These are phyloP conservation scores for Chaetophractus vellerosus DNA, from an alignment of 2,797 vertebrate species.

Conservation along the genomic window DNA sequence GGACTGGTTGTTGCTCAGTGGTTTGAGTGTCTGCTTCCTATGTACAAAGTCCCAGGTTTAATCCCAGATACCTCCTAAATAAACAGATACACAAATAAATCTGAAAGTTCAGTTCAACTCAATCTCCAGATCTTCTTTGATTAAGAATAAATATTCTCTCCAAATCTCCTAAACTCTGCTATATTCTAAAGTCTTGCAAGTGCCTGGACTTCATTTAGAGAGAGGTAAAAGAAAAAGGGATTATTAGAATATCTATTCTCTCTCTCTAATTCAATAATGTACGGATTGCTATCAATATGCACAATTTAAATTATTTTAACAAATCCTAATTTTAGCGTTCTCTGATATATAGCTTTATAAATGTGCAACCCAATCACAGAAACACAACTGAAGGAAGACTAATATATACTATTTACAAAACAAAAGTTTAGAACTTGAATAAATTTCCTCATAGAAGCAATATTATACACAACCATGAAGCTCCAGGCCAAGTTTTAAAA, in stretches of 20 bases:
- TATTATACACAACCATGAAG: not conserved
- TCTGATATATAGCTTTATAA: not conserved
- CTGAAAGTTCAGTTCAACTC: not conserved
- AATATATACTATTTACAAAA: slow-evolving; percentile 16
- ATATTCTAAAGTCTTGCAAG: not conserved
- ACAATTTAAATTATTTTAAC: slow-evolving; percentile 46
- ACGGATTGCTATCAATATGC: not conserved
- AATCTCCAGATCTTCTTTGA: not conserved
- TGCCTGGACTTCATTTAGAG: not conserved
- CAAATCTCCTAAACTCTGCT: not conserved
- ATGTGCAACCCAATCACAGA: not conserved
- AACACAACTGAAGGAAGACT: not conserved
- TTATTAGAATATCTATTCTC: not conserved
- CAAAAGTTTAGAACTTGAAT: slow-evolving; percentile 21
- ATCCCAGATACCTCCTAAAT: no score
- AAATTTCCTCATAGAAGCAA: not conserved
- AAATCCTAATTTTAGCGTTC: slow-evolving; percentile 41
- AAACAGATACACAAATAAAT: not conserved
- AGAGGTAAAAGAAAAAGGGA: not conserved
- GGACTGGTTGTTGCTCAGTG: no score
- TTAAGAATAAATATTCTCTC: slow-evolving; percentile 47
- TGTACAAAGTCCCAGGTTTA: no score
- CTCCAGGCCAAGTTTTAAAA: not conserved
- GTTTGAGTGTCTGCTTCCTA: no score
- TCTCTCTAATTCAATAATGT: not conserved